Percentiles rank a stretch among this genome's conserved stretches.
Evolutionary conservation across 1,140 invertebrate species (phyloP).

Genomic region (Acyrthosiphon pisum): DNA sequence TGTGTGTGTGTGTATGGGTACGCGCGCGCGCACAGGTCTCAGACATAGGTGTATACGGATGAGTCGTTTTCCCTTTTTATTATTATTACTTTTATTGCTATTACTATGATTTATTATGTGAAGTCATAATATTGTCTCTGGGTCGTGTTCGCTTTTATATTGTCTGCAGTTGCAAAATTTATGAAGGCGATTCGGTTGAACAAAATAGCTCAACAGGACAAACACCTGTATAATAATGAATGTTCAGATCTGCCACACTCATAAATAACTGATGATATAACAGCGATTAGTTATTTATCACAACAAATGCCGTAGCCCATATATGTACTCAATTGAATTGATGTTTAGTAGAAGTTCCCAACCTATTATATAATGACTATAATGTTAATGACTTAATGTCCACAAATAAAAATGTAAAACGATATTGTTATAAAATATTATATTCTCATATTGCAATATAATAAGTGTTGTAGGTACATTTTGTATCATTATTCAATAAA

Average conservation of each 20-base stretch:
- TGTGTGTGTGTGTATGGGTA: not conserved
- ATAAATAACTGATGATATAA: not conserved
- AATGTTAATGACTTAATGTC: not conserved
- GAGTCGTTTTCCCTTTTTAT: slow-evolving; percentile 40
- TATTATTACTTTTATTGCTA: slow-evolving; percentile 43
- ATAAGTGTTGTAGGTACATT: not conserved
- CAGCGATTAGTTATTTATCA: slow-evolving; percentile 30
- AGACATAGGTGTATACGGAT: not conserved
- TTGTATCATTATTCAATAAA: not conserved
- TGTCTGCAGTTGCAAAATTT: slow-evolving; percentile 45
- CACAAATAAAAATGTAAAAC: not conserved
- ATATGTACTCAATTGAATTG: not conserved
- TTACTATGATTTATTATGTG: slow-evolving; percentile 54
- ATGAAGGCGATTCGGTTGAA: not conserved
- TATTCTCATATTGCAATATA: not conserved
- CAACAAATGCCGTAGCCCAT: not conserved
- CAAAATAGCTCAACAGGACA: slow-evolving; percentile 51
- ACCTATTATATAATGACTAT: not conserved
- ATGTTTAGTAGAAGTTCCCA: not conserved
- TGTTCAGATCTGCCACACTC: not conserved
- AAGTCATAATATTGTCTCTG: slow-evolving; percentile 55
- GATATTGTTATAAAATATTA: not conserved
- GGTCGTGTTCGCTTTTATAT: slow-evolving; percentile 43
- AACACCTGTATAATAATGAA: slow-evolving; percentile 7
- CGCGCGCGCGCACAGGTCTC: not conserved